Evolutionary conservation across 2,113 vertebrate genomes (phyloP), one percentile per base, ranked within the genome.

Genomic region (Barbus barbus): DNA sequence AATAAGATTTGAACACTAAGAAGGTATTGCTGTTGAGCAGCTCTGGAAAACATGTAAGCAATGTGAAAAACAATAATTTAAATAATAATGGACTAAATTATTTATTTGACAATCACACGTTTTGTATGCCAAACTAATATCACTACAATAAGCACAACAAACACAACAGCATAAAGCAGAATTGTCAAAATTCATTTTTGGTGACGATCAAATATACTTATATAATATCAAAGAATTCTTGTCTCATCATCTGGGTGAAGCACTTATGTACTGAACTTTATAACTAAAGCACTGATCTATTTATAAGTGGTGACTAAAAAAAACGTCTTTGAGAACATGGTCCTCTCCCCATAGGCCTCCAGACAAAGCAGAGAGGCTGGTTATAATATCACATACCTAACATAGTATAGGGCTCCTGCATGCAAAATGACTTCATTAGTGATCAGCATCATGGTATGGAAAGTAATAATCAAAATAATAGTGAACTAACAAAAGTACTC

Each of bases 251-350:
- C 61, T 67, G 65, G 38, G 84, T 67, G 53, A 83, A 81, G 33
- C 33, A 33, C 31, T 33, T 33, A 88, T n/a, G n/a, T n/a, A n/a
- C 77, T 89, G 85, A 91, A 83, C 86, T 83, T 73, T 84, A 14
- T 53, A 13, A 26, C 16, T 1, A 28, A 83, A 36, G 81, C 82
- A 85, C 79, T 81, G 86, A 91, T 89, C 81, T 84, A 87, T 92
- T 93, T 94, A 94, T 93, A 93, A 78, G 83, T 89, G 87, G 92
- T 58, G 44, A 60, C 78, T 82, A 58, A 84, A 88, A 90, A 86
- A 48, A 26, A 24, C 5, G 11, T 65, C 63, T 65, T 65, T 65
- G 86, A 89, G 69, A 84, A 80, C 44, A 24, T 80, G 22, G 1
- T 63, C 82, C 85, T 89, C 85, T 87, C 82, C 48, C 82, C 79